Base-by-base conservation (phyloP, 2,797 vertebrate genomes). In the Propithecus deckenii region DNA sequence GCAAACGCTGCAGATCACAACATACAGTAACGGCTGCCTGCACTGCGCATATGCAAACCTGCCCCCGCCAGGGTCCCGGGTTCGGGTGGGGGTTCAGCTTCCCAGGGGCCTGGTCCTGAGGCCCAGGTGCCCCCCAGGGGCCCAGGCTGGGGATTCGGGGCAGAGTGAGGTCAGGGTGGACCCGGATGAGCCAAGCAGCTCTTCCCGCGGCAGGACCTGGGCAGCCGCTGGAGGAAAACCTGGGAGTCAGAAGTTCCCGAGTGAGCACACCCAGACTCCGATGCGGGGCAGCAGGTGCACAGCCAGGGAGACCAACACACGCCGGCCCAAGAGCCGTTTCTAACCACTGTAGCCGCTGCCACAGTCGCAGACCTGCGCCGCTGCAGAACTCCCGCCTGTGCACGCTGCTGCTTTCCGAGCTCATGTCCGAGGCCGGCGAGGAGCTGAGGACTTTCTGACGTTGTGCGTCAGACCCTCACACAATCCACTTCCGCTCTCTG, bases 1-100 rank as follows among this genome's bases (percentile, higher is more conserved):
- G 4, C 4, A 7, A 10, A 41, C 14, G 2, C 52, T 1, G 46
- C 12, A 41, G n/a, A 46, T 41, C 0, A 1, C 7, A 38, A 14
- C 41, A 0, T 32, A 1, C 25, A 23, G 72, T 4, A 17, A 38
- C 0, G 3, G 48, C 35, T 41, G 20, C 57, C 2, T 3, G 11
- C 55, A 11, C 55, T 3, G 20, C 28, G 57, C 20, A 69, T 14
- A 8, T 7, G 7, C 23, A 11, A 63, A 48, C 30, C 65, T 10
- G 4, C 13, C 32, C 43, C 32, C 0, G 20, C 1, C 10, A 55
- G 41, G 0, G 35, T 7, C 30, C 20, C 5, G 0, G 0, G 6
- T 22, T 23, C 15, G 7, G 23, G 28, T 18, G 35, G 35, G 22
- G 6, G 65, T 7, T 35, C 25, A 67, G 81, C 6, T 52, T 35